Percentiles rank a stretch among this genome's conserved stretches.
phyloP scores from a whole-genome alignment of 2,888 invertebrate species.

The Dyspetes luteomarginatus region DNA sequence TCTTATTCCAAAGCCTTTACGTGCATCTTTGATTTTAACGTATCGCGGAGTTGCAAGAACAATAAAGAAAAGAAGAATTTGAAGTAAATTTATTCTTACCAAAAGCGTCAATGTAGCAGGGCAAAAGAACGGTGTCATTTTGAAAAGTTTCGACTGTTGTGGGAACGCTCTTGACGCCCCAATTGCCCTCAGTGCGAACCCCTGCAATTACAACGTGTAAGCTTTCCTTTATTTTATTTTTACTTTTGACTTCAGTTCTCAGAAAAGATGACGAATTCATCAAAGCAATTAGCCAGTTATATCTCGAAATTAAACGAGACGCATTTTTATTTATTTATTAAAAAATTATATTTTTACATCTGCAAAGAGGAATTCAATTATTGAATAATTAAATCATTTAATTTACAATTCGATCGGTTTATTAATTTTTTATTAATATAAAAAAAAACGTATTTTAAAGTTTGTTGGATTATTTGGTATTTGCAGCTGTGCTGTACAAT shows the following conservation, averaged over 20 bases:
- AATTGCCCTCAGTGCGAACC: slow-evolving; percentile 84
- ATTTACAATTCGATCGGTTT: too few species aligned
- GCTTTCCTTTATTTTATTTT: neutral
- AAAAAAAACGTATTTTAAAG: neutral
- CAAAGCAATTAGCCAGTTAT: neutral
- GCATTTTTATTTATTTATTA: neutral
- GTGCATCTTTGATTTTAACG: too few species aligned
- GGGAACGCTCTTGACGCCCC: slow-evolving; percentile 88
- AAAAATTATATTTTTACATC: neutral
- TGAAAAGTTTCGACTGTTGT: slow-evolving; percentile 90
- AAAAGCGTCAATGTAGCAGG: slow-evolving; percentile 89
- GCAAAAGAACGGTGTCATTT: slow-evolving; percentile 91
- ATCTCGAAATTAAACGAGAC: neutral
- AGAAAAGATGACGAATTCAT: neutral
- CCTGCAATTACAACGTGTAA: slow-evolving; percentile 72
- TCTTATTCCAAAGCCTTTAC: too few species aligned
- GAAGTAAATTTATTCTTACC: slow-evolving; percentile 84
- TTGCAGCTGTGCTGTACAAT: neutral
- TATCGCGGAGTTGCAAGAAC: too few species aligned
- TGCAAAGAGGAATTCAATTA: too few species aligned
- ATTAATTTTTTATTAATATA: too few species aligned
- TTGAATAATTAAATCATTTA: too few species aligned
- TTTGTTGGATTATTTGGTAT: neutral
- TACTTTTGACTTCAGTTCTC: neutral
- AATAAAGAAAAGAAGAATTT: neutral